Conservation (phyloP, 2,888 invertebrate species). For the Lamellibrachia satsuma region DNA sequence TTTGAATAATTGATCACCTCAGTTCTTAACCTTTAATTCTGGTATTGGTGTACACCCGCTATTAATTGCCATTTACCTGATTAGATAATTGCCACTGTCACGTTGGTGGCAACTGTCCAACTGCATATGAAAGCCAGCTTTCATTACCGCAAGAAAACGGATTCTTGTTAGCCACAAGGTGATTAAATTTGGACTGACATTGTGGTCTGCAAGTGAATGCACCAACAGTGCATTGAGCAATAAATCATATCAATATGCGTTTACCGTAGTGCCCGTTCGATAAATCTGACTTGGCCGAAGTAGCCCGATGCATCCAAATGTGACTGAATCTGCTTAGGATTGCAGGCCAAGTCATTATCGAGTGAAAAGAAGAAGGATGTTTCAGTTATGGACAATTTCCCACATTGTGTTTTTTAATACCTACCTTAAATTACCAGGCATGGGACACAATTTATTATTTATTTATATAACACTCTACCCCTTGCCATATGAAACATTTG, state of each 20-base stretch:
- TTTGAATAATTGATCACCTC: neutral
- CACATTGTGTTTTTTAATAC: neutral
- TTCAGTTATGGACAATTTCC: neutral
- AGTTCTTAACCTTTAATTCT: neutral
- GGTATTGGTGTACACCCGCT: neutral
- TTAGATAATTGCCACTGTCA: neutral
- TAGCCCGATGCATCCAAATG: neutral
- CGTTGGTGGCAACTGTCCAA: neutral
- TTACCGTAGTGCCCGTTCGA: neutral
- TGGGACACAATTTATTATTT: neutral
- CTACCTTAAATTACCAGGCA: neutral
- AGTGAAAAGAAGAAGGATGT: neutral
- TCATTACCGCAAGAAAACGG: neutral
- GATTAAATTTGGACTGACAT: neutral
- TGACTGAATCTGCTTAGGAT: neutral
- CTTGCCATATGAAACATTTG: neutral
- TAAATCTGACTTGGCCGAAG: neutral
- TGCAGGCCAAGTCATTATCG: neutral
- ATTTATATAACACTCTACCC: neutral
- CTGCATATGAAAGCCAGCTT: neutral
- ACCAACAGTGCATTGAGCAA: neutral
- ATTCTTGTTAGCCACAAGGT: neutral
- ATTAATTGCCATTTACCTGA: slow-evolving; percentile 12
- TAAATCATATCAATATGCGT: neutral
- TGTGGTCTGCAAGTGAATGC: neutral